Evolutionary conservation across 2,888 invertebrate genomes (phyloP), one percentile per base, ranked within the genome.

Genomic region (Polia nebulosa): DNA sequence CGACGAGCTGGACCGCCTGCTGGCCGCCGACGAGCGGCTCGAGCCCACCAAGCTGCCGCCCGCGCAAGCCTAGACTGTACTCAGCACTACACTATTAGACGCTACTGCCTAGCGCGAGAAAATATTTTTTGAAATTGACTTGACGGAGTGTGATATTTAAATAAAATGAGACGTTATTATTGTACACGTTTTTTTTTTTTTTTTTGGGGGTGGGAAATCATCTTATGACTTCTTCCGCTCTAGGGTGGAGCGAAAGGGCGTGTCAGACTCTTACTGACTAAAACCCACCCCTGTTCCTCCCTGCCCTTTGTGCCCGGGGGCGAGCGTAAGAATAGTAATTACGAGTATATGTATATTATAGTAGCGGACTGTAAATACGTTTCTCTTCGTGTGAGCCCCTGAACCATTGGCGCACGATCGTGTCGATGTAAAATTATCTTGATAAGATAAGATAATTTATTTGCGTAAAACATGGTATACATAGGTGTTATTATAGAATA

Each of bases 1-100:
- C 88, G 97, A 97, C 64, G 97, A 97, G 84, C 94, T 98, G 62
- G 98, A 98, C 88, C 96, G 97, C 51, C 94, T 98, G 77, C 95
- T 98, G 83, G 92, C 93, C 17, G 92, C 88, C 63, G 94, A 94
- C 89, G 92, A 90, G 74, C 92, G 93, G 61, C 85, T 91, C 72
- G 82, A 80, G 72, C 86, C 86, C 63, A 73, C 70, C 79, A 88
- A 86, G 82, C 76, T 76, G 76, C 82, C 76, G 68, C 77, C 72
- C 51, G 70, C 70, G 57, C 64, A 45, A 62, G 71, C 73, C 60
- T 78, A 76, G 75, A 36, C 56, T 61, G 32, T 17, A 41, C 39
- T n/a, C n/a, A n/a, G 17, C n/a, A n/a, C 39, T 41, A 41, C 17
- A n/a, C n/a, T n/a, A n/a, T n/a, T n/a, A n/a, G n/a, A n/a, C n/a